These are phyloP conservation scores for Campylorhamphus procurvoides DNA, from an alignment of 2,113 vertebrate genomes.

Conservation along the genomic window DNA sequence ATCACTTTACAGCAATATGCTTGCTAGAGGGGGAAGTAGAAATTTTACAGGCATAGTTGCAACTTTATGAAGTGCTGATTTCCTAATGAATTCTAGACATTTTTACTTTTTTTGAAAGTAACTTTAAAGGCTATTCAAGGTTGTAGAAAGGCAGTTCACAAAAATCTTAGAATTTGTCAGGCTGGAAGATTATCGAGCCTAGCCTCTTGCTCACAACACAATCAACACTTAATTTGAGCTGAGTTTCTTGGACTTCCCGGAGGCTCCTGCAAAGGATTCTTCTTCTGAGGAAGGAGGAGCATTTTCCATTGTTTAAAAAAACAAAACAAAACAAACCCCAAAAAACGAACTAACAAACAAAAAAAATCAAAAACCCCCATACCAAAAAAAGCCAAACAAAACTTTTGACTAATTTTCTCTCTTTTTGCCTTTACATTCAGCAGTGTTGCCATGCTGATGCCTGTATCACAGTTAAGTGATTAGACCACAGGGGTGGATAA, in stretches of 20 bases:
- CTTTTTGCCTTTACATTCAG: not conserved
- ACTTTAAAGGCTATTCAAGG: not conserved
- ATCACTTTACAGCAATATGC: fast-evolving
- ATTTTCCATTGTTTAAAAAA: not conserved
- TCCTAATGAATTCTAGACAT: not conserved
- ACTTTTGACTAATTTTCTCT: not conserved
- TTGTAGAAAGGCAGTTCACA: not conserved
- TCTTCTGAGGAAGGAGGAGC: not conserved
- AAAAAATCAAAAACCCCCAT: too few species aligned
- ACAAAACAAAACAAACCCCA: too few species aligned
- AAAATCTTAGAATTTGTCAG: not conserved
- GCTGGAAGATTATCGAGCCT: not conserved
- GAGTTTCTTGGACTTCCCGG: not conserved
- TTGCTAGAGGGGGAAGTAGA: not conserved
- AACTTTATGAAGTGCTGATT: not conserved
- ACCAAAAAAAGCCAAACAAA: too few species aligned
- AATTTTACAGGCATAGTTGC: not conserved
- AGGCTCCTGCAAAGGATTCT: not conserved
- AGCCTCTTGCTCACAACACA: not conserved
- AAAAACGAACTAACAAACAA: too few species aligned
- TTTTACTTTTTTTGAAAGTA: not conserved
- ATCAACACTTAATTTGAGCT: not conserved
- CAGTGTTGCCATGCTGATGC: not conserved
- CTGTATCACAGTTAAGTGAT: not conserved
- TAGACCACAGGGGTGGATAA: fast-evolving